A percentile compares a stretch with the other conserved stretches of the same genome.
Conservation (phyloP, 2,797 vertebrate species). For the Crenuchus spilurus region DNA sequence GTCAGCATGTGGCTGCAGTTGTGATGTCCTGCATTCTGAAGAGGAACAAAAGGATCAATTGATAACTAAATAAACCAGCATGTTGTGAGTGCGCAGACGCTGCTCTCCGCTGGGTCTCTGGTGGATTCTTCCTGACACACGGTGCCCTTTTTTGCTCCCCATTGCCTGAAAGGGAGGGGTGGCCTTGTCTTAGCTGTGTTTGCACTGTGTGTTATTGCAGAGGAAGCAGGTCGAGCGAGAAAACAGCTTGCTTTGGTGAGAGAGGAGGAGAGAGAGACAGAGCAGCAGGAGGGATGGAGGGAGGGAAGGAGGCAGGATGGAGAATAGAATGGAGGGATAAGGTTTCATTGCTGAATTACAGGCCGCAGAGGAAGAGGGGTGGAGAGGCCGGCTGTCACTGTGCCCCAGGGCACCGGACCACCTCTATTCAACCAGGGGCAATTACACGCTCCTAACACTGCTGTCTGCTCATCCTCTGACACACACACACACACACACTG, state of each 20-base stretch:
- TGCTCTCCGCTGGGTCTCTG: background rate
- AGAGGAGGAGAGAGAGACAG: background rate
- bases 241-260: background rate
- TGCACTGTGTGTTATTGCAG: constrained; percentile 9
- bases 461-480: background rate
- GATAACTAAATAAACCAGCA: constrained; percentile 15
- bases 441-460: constrained; percentile 8
- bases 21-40: background rate
- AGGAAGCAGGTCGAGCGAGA: background rate
- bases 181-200: constrained; percentile 20
- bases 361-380: constrained; percentile 4
- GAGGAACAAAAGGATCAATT: constrained; percentile 34
- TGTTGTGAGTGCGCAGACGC: background rate
- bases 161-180: background rate
- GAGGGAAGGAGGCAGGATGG: background rate
- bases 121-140: constrained; percentile 4
- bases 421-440: constrained; percentile 19
- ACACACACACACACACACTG: constrained; percentile 8
- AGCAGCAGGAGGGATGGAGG: background rate
- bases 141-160: constrained; percentile 5
- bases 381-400: constrained; percentile 21
- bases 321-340: background rate
- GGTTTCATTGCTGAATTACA: background rate
- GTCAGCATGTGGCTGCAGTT: background rate
- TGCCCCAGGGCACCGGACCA: constrained; percentile 13